Conservation (phyloP, 1,140 invertebrate species). For the Himalopsyche phryganea region DNA sequence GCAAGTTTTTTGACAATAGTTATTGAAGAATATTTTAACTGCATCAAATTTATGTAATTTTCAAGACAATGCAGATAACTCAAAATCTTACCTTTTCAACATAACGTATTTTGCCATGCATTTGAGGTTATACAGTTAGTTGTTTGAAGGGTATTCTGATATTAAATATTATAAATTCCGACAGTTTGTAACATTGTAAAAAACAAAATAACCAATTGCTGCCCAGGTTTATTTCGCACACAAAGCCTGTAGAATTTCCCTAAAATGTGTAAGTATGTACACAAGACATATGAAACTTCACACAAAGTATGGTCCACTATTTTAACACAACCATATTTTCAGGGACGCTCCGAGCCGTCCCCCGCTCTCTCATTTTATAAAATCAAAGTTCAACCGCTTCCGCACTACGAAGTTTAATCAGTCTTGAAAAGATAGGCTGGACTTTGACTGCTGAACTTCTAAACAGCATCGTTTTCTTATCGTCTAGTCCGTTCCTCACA, state of each 20-base stretch:
- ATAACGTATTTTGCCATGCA: too few relatives aligned
- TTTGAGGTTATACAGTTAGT: too few relatives aligned
- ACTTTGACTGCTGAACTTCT: background rate
- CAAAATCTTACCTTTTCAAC: too few relatives aligned
- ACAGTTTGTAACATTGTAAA: too few relatives aligned
- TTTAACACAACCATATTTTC: conserved; percentile 33
- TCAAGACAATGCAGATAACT: too few relatives aligned
- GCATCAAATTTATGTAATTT: too few relatives aligned
- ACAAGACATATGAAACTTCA: conserved; percentile 13
- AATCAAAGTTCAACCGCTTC: conserved; percentile 4
- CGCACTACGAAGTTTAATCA: conserved; percentile 9
- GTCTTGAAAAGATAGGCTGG: conserved; percentile 28
- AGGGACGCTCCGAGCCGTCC: conserved; percentile 6
- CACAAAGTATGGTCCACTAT: conserved; percentile 31
- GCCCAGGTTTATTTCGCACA: too few relatives aligned
- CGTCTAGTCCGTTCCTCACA: background rate
- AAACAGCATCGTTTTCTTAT: background rate
- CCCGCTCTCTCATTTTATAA: conserved; percentile 18
- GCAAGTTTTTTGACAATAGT: too few relatives aligned
- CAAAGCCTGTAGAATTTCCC: background rate
- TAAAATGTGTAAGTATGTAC: background rate
- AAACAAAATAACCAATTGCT: too few relatives aligned
- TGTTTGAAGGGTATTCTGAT: too few relatives aligned
- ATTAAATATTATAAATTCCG: too few relatives aligned
- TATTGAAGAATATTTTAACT: too few relatives aligned